These are phyloP conservation scores for Armadillidium nasatum DNA, from an alignment of 1,140 invertebrate genomes.

Conservation along the genomic window DNA sequence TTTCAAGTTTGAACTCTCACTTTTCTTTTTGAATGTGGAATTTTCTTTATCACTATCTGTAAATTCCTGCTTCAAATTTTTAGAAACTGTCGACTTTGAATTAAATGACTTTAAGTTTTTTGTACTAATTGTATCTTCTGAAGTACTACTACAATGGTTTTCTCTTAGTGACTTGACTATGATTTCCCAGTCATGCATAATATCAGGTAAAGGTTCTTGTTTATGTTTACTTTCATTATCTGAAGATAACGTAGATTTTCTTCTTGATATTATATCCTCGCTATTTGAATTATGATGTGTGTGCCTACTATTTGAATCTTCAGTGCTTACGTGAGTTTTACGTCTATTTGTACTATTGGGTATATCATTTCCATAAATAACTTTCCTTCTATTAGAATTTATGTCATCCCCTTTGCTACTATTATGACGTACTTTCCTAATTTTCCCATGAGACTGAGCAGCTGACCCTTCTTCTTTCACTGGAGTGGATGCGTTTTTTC, in stretches of 20 bases:
- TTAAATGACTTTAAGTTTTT: background rate
- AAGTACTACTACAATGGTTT: background rate
- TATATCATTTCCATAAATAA: background rate
- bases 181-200: constrained; percentile 10
- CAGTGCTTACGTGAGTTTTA: background rate
- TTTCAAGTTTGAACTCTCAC: background rate
- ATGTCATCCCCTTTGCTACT: constrained; percentile 1
- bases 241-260: background rate
- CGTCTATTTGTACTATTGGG: constrained; percentile 1
- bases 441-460: background rate
- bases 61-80: background rate
- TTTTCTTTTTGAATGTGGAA: background rate
- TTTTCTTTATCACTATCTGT: constrained; percentile 11
- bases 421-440: background rate
- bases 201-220: constrained; percentile 2
- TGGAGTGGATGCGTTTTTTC: background rate
- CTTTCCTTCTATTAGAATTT: background rate
- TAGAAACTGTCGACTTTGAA: background rate
- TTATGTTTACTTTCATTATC: background rate
- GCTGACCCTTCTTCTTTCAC: background rate
- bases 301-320: background rate
- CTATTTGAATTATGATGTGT: background rate
- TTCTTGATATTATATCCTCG: background rate
- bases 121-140: background rate
- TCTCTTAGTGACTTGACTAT: background rate